Conservation (phyloP, 2,797 vertebrate species). For the Varecia variegata region DNA sequence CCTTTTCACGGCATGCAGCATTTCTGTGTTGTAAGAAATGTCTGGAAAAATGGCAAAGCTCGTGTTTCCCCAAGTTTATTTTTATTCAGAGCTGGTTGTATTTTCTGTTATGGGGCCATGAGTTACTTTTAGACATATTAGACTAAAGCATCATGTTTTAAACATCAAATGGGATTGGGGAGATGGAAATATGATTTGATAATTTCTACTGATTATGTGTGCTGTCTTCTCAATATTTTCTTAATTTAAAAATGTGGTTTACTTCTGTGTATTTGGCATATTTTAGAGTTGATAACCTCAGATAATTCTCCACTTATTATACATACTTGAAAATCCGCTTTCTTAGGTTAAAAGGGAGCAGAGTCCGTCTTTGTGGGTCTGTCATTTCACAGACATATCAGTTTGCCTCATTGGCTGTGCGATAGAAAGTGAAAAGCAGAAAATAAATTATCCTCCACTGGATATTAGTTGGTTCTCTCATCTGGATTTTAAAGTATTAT, state of each 20-base stretch:
- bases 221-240: not conserved
- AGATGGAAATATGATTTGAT: conserved; percentile 2
- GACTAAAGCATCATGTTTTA: not conserved
- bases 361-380: not conserved
- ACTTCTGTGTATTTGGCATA: not conserved
- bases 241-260: not conserved
- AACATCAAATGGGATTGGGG: not conserved
- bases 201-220: not conserved
- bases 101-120: not conserved
- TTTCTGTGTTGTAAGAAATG: not conserved
- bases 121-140: not conserved
- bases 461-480: conserved; percentile 76
- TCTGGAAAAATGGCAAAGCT: not conserved
- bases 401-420: conserved; percentile 69
- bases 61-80: not conserved
- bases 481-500: conserved; percentile 84
- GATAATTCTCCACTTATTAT: not conserved
- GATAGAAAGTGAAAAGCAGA: conserved; percentile 68
- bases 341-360: not conserved
- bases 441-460: conserved; percentile 80
- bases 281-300: not conserved
- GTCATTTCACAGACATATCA: conserved; percentile 68
- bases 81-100: conserved; percentile 7
- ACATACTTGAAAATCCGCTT: not conserved
- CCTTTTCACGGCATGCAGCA: not conserved